Base-by-base conservation (phyloP, 1,140 invertebrate genomes). In the Palaemon carinicauda region DNA sequence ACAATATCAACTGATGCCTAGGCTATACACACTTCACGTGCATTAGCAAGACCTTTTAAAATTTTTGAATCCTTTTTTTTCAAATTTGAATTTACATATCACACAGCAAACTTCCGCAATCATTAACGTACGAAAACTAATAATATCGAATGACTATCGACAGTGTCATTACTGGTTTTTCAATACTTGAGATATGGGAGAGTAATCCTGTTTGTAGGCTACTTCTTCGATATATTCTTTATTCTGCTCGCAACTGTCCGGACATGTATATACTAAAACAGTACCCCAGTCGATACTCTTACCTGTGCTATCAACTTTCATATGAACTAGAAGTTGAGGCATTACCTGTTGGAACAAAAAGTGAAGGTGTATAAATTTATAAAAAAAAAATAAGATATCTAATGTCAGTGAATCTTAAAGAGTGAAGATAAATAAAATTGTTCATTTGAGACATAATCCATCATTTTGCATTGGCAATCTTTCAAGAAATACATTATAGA, bases 281-380 rank as follows among this genome's bases (percentile, higher is more conserved):
- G 96, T 94, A 53, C 97, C 97, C 96, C 97, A 99, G 92, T 99
- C 97, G 50, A 99, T 92, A 89, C 93, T 94, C 21, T 94, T 93
- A n/a, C 94, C 91, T 71, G 94, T 91, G 85, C 94, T 92, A 80
- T 96, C 94, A 77, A 96, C 93, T 81, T 94, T 93, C 0, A 97
- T 91, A 89, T 94, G 93, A 90, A 95, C 95, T 29, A 99, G 91
- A 71, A 98, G 91, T 92, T 98, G 97, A 1, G 98, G 98, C 95
- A 98, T 97, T 73, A 98, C 94, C 95, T 97, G 92, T 83, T 93
- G 93, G 90, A 33, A 89, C 88, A 90, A 89, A 74, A 87, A 89
- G 86, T 54, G 86, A 82, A 51, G 79, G 69, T 77, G 65, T 60
- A 65, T 54, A 82, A 41, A 41, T 41, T 41, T 41, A 41, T 12